These are phyloP conservation scores for Myripristis jacobus DNA, from an alignment of 2,797 vertebrate genomes.

Conservation along the genomic window DNA sequence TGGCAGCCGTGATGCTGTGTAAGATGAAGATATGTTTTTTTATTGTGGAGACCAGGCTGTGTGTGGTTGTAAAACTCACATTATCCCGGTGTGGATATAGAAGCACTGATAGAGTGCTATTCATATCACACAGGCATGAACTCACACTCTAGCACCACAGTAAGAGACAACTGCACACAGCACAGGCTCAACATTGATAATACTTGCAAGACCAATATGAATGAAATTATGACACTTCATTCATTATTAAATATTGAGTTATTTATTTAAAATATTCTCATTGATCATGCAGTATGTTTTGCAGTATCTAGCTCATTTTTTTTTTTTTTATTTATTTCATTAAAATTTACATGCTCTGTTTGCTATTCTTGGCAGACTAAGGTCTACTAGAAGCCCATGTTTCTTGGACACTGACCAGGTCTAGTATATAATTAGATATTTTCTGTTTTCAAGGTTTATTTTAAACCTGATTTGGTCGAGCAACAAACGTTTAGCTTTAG, in stretches of 20 bases:
- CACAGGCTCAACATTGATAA: not conserved
- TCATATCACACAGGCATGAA: not conserved
- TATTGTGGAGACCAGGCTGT: constrained; percentile 25
- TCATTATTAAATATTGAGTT: not conserved
- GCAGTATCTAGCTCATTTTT: not conserved
- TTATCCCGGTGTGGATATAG: constrained; percentile 8
- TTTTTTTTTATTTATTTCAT: no score
- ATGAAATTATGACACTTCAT: no score
- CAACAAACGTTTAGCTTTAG: no score
- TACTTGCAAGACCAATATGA: no score
- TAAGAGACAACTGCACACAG: not conserved
- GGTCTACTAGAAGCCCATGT: not conserved
- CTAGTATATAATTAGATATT: no score
- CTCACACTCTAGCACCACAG: not conserved
- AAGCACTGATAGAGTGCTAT: not conserved
- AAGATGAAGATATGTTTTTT: constrained; percentile 61
- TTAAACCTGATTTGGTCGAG: no score
- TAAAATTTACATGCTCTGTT: not conserved
- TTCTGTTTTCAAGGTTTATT: not conserved
- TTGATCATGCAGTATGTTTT: not conserved
- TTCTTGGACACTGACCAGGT: no score
- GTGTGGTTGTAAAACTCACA: constrained; percentile 13
- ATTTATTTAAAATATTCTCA: not conserved
- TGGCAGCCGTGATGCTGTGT: constrained; percentile 43
- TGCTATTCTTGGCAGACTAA: not conserved